Evolutionary conservation across 2,888 invertebrate genomes (phyloP).

Genomic region (Ecliptopera silaceata): DNA sequence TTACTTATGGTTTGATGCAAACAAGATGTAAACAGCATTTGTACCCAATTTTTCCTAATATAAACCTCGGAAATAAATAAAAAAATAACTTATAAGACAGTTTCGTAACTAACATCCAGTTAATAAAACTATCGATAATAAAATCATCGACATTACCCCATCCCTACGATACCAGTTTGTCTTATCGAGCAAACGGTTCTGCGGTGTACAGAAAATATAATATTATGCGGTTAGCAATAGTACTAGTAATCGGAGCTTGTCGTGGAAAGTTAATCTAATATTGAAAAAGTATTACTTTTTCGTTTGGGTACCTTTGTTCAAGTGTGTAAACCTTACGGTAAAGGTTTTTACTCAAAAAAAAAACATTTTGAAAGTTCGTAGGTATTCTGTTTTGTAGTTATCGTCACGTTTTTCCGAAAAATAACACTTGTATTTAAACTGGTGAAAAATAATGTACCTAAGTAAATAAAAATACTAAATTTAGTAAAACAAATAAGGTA

Average conservation of each 20-base stretch:
- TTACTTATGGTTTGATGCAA: too few relatives aligned
- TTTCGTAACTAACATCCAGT: too few relatives aligned
- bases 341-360: neutral
- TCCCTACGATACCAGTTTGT: constrained; percentile 67
- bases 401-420: too few relatives aligned
- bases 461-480: too few relatives aligned
- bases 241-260: constrained; percentile 61
- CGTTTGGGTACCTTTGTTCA: constrained; percentile 19
- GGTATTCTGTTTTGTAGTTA: too few relatives aligned
- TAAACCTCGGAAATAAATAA: too few relatives aligned
- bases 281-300: constrained; percentile 62
- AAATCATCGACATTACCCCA: constrained; percentile 30
- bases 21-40: too few relatives aligned
- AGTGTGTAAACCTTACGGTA: neutral
- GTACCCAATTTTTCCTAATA: too few relatives aligned
- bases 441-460: too few relatives aligned
- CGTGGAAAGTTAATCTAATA: constrained; percentile 75
- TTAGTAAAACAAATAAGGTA: too few relatives aligned
- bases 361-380: neutral
- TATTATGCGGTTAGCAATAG: constrained; percentile 73
- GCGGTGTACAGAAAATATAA: constrained; percentile 76
- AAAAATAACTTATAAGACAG: too few relatives aligned
- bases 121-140: constrained; percentile 9
- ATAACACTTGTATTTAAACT: too few relatives aligned
- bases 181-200: constrained; percentile 74